Evolutionary conservation across 2,888 invertebrate genomes (phyloP).

Genomic region (Tupiocoris notatus): DNA sequence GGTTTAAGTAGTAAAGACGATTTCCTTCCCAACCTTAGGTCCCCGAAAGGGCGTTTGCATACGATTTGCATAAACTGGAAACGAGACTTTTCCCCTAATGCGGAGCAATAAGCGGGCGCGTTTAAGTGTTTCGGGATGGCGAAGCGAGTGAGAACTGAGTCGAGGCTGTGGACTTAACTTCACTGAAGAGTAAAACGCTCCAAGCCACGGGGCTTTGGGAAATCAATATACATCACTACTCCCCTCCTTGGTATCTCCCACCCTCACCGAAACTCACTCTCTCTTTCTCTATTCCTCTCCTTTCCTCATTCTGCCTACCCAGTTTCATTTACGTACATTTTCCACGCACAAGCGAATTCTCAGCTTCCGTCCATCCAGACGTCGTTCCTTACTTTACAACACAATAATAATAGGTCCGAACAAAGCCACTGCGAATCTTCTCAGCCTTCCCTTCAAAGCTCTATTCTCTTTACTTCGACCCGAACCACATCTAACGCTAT

Average conservation of each 20-base stretch:
- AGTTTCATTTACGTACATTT: too few relatives aligned
- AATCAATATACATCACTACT: not conserved
- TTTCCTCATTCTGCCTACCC: too few relatives aligned
- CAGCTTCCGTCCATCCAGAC: too few relatives aligned
- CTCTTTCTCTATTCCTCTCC: not conserved
- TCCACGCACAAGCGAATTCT: too few relatives aligned
- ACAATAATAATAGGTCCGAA: too few relatives aligned
- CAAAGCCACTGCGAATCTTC: too few relatives aligned
- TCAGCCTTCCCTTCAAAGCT: too few relatives aligned
- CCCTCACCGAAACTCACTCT: not conserved
- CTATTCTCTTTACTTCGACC: too few relatives aligned
- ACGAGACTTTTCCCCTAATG: conserved; percentile 24
- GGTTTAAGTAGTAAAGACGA: not conserved
- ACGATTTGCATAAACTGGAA: conserved; percentile 21
- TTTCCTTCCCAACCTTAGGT: not conserved
- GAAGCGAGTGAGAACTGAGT: not conserved
- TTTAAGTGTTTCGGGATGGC: not conserved
- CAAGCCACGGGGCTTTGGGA: not conserved
- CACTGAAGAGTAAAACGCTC: not conserved
- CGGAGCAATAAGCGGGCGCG: conserved; percentile 16
- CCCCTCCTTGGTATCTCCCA: not conserved
- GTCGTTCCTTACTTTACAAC: too few relatives aligned
- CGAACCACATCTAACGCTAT: too few relatives aligned
- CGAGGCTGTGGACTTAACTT: not conserved
- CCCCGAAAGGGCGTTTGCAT: not conserved